A percentile compares a stretch with the other conserved stretches of the same genome.
Conservation (phyloP, 2,888 invertebrate species). For the Gryllus longicercus region DNA sequence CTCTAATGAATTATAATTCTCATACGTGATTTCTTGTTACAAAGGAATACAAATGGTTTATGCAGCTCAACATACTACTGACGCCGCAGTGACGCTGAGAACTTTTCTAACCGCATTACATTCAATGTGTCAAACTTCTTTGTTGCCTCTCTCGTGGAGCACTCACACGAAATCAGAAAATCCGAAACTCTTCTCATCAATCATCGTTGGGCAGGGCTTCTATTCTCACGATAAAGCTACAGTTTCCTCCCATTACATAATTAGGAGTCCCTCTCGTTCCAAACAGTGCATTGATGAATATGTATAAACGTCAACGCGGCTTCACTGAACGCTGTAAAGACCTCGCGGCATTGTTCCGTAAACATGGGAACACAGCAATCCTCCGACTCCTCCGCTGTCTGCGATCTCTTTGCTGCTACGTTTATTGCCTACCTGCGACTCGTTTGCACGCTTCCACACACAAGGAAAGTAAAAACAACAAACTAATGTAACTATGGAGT, state of each 20-base stretch:
- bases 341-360: neutral
- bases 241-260: conserved; percentile 7
- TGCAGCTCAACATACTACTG: no score
- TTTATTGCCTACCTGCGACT: no score
- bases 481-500: no score
- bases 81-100: no score
- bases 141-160: neutral
- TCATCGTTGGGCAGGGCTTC: neutral
- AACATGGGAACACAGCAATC: neutral
- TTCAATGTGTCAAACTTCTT: neutral
- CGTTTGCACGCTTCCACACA: no score
- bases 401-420: no score
- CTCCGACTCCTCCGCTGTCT: no score
- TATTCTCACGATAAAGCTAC: neutral
- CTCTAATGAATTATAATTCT: no score
- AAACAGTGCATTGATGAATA: neutral
- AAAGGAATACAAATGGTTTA: no score
- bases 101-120: no score
- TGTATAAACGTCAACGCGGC: neutral
- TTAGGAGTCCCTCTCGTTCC: neutral
- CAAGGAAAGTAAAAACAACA: no score
- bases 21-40: no score
- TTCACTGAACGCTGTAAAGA: neutral
- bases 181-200: neutral
- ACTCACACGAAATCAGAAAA: neutral